These are phyloP conservation scores for Smittia sp. DNA, from an alignment of 2,888 invertebrate species.

Conservation along the genomic window DNA sequence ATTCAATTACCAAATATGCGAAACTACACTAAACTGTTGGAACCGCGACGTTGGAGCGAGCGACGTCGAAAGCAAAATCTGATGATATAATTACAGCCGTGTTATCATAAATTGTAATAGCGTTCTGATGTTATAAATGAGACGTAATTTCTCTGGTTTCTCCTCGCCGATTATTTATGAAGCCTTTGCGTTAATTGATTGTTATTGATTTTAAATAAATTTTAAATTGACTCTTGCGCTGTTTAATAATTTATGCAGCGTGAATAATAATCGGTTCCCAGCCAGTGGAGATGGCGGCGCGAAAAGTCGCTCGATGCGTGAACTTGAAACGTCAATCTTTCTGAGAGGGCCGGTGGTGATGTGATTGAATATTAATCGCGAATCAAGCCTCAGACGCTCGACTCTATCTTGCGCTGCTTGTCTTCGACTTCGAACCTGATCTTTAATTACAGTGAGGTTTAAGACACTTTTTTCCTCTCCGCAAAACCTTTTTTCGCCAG, in stretches of 20 bases:
- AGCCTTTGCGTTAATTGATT: conserved; percentile 36
- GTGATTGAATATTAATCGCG: neutral
- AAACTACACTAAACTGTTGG: neutral
- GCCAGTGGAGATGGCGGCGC: neutral
- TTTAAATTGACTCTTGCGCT: conserved; percentile 31
- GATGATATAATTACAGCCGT: conserved; percentile 34
- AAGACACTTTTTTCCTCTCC: neutral
- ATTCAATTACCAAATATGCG: conserved; percentile 39
- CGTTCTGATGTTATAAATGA: conserved; percentile 38
- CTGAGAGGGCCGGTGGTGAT: neutral
- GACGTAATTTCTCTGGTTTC: conserved; percentile 37
- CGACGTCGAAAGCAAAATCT: neutral
- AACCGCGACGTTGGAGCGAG: neutral
- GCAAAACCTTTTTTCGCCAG: neutral
- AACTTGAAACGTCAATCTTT: neutral
- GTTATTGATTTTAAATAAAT: conserved; percentile 41
- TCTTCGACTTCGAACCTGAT: neutral
- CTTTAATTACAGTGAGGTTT: conserved; percentile 1
- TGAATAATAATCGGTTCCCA: conserved; percentile 29
- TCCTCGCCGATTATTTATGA: conserved; percentile 33
- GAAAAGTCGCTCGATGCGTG: neutral
- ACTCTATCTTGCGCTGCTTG: neutral
- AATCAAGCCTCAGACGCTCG: neutral
- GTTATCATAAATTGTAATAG: conserved; percentile 39
- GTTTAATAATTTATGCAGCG: conserved; percentile 38